Evolutionary conservation across 2,797 vertebrate genomes (phyloP).

Genomic region (Aselliscus stoliczkanus): DNA sequence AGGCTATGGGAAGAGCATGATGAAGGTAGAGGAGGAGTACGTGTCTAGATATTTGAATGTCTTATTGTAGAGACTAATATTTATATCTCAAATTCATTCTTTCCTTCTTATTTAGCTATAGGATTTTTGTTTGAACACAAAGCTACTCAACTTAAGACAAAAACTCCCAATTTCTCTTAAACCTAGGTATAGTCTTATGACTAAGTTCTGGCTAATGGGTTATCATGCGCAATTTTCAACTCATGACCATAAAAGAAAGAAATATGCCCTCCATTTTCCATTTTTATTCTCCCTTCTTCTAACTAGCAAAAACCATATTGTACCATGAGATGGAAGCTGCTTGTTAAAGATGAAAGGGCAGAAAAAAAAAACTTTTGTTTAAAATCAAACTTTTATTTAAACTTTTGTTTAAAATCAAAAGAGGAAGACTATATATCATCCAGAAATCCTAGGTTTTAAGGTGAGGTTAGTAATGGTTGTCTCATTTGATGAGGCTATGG

Average conservation of each 20-base stretch:
- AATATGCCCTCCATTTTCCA: not conserved
- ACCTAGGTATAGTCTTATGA: not conserved
- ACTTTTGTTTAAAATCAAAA: too few species aligned
- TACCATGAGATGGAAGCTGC: not conserved
- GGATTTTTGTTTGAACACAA: not conserved
- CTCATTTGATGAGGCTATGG: too few species aligned
- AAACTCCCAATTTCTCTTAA: not conserved
- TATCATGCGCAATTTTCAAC: not conserved
- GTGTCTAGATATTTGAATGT: not conserved
- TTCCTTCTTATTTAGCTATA: not conserved
- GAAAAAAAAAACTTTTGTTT: too few species aligned
- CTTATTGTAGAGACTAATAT: not conserved
- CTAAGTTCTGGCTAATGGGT: not conserved
- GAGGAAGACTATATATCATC: too few species aligned
- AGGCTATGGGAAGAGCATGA: not conserved
- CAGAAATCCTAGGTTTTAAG: too few species aligned
- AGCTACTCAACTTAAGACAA: not conserved
- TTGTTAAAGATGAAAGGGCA: slow-evolving; percentile 28
- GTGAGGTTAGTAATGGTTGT: too few species aligned
- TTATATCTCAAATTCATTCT: not conserved
- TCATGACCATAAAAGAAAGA: not conserved
- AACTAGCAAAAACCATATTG: not conserved
- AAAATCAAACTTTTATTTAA: too few species aligned
- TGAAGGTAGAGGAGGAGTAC: not conserved
- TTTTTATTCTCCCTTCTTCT: not conserved